These are phyloP conservation scores for Apodemia mormo DNA, from an alignment of 2,888 invertebrate genomes.

Conservation along the genomic window DNA sequence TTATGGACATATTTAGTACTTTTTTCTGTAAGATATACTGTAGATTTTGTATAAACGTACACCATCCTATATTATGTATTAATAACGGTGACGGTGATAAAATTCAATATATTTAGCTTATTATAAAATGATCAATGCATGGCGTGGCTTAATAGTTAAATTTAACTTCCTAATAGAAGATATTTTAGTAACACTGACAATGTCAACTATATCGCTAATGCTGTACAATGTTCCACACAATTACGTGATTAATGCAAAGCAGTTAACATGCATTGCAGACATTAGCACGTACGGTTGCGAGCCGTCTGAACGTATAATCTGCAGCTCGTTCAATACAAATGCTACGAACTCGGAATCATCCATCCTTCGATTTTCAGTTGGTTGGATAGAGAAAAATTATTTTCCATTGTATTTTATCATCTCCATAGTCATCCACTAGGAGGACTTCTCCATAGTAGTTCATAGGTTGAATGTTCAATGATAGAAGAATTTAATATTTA, in stretches of 20 bases:
- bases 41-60: too few relatives aligned
- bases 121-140: too few relatives aligned
- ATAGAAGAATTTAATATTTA: too few relatives aligned
- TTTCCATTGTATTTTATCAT: neutral
- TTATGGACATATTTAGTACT: too few relatives aligned
- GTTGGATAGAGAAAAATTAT: neutral
- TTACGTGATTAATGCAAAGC: constrained; percentile 5
- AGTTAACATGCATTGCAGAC: neutral
- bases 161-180: neutral
- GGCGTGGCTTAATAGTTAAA: too few relatives aligned
- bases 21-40: too few relatives aligned
- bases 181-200: neutral
- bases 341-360: neutral
- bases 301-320: neutral
- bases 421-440: too few relatives aligned
- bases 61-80: too few relatives aligned
- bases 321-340: neutral
- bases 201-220: neutral
- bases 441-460: too few relatives aligned
- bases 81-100: too few relatives aligned
- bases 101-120: too few relatives aligned
- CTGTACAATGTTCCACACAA: neutral
- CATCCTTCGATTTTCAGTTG: neutral
- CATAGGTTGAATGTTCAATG: too few relatives aligned
- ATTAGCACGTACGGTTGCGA: constrained; percentile 2